Evolutionary conservation across 2,113 vertebrate genomes (phyloP), one percentile per base, ranked within the genome.

Genomic region (Hirundichthys speculiger): DNA sequence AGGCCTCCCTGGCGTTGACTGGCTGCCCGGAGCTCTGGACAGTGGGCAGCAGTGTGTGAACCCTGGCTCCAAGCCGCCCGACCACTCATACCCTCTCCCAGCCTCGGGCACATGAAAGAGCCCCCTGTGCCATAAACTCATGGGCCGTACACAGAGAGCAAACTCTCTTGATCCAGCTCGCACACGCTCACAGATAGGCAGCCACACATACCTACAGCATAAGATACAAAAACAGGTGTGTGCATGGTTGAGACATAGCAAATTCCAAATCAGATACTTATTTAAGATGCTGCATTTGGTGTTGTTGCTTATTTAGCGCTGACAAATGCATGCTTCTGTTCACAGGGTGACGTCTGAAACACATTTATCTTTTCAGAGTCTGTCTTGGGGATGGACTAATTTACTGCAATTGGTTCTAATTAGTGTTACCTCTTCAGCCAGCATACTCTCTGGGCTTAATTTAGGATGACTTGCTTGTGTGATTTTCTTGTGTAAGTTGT

Each of bases 51-150:
- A 93, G 92, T 93, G 92, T 93, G 88, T 73, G 75, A 85, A 72
- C 80, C 82, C 90, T 93, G 92, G 93, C 91, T 89, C 89, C 79
- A 60, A 82, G 89, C 93, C 91, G 81, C 90, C 74, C 34, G 75
- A 88, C 93, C 91, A 93, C 93, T 93, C 93, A 93, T 89, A 90
- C 90, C 88, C 90, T 91, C 89, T 91, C 91, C 82, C 80, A 80
- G 88, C 86, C 88, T 77, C 43, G 80, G 82, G 84, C 88, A 93
- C 91, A 93, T 93, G 91, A 93, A 93, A 93, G 90, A 75, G 69
- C 77, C 85, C 83, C 91, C 91, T 93, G 91, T 93, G 91, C 82
- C 89, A 90, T 90, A 89, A 90, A 91, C 84, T 74, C 88, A 89
- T 73, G 81, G 83, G 74, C 82, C 78, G 64, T 59, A 73, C 79